Evolutionary conservation across 2,797 vertebrate genomes (phyloP), one percentile per base, ranked within the genome.

Genomic region (Lutjanus argentimaculatus): DNA sequence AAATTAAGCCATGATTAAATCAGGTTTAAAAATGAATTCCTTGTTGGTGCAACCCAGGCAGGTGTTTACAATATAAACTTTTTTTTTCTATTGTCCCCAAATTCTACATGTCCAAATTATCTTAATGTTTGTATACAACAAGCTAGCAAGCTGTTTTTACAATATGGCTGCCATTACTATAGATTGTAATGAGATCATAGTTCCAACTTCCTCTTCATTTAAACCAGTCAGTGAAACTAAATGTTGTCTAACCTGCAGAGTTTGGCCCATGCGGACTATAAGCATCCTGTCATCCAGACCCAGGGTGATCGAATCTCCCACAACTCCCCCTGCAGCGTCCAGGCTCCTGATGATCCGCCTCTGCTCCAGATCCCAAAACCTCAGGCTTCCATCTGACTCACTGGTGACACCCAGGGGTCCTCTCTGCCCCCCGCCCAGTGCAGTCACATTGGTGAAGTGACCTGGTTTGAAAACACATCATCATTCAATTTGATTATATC

Each of bases 341-440:
- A 95, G 78, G 15, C 88, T 90, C 64, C 79, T 88, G 43, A 91
- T 75, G 2, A 86, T 83, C 45, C 85, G 84, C 40, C 87, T 82
- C 42, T 57, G 66, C 30, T 72, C 83, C 71, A 95, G 75, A 87
- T 93, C 91, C 95, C 95, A 96, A 19, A 95, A 58, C 80, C 92
- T 94, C 61, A 95, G 61, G 40, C 88, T 93, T 30, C 95, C 91
- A 79, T 96, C 92, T 9, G 51, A 76, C 45, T 93, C 94, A 42
- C 93, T 89, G 30, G 93, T 93, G 52, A 94, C 80, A 46, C 63
- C 85, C 46, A 75, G 68, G 3, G 86, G 52, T 40, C 85, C 83
- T 72, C 66, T 72, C 25, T 83, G 90, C 0, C 89, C 89, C 17
- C 85, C 84, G 65, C 89, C 90, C 46, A 96, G 71, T 30, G 95